Evolutionary conservation across 2,797 vertebrate genomes (phyloP).

Genomic region (Gambelia wislizenii): DNA sequence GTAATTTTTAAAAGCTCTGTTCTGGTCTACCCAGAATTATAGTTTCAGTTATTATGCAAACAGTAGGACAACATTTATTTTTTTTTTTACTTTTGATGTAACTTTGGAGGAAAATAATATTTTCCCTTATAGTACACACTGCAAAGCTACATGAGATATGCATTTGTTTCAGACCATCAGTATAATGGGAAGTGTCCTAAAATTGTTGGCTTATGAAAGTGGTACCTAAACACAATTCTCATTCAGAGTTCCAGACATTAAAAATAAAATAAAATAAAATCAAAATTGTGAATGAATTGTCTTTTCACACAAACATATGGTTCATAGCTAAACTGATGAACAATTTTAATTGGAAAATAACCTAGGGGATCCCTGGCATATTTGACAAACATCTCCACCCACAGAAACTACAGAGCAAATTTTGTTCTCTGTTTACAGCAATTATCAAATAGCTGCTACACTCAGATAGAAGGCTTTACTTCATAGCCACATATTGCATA

Average conservation of each 20-base stretch:
- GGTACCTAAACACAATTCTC: background rate
- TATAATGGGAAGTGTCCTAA: background rate
- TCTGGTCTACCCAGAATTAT: background rate
- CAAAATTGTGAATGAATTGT: background rate
- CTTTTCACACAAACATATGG: background rate
- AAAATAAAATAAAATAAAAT: conserved; percentile 21
- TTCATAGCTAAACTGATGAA: background rate
- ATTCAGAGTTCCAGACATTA: background rate
- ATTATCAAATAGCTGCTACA: background rate
- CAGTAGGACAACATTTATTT: background rate
- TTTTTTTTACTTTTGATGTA: background rate
- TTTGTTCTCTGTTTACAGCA: background rate
- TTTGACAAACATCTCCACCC: background rate
- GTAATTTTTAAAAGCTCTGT: too few relatives aligned
- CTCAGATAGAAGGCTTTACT: background rate
- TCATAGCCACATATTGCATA: background rate
- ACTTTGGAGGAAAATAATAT: background rate
- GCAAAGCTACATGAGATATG: background rate
- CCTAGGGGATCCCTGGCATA: background rate
- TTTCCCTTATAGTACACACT: background rate
- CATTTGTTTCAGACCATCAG: background rate
- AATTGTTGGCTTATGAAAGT: background rate
- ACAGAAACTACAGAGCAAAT: background rate
- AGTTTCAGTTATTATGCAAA: background rate
- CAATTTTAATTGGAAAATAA: conserved; percentile 26